Conservation (phyloP, 2,888 invertebrate species). For the Lycaena phlaeas region DNA sequence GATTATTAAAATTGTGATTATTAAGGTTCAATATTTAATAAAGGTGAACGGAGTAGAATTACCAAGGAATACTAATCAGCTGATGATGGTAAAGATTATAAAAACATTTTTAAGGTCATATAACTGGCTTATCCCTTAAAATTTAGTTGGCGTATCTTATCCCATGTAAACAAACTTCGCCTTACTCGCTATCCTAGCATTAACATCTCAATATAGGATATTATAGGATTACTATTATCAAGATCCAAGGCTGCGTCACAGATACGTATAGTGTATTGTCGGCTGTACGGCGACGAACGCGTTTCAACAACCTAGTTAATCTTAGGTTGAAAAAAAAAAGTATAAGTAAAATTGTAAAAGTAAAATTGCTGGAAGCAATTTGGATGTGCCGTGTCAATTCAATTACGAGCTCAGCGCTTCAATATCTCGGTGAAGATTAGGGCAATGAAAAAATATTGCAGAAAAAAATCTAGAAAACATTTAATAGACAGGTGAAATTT, state of each 20-base stretch:
- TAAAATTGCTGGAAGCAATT: constrained; percentile 37
- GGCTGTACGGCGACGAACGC: constrained; percentile 17
- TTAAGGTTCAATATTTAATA: too few relatives aligned
- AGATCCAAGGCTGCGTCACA: not conserved
- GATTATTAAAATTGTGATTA: too few relatives aligned
- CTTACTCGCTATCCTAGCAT: not conserved
- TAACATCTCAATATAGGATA: constrained; percentile 9
- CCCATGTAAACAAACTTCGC: not conserved
- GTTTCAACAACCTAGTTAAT: constrained; percentile 20
- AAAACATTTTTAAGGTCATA: too few relatives aligned
- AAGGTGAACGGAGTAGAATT: too few relatives aligned
- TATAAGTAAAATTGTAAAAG: too few relatives aligned
- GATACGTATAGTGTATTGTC: not conserved
- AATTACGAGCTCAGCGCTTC: constrained; percentile 34
- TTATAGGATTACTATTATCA: constrained; percentile 10
- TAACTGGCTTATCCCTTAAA: too few relatives aligned
- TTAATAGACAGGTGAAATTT: constrained; percentile 41
- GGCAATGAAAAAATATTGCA: constrained; percentile 52
- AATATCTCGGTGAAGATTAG: constrained; percentile 37
- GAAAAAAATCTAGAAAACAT: constrained; percentile 36
- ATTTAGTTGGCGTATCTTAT: not conserved
- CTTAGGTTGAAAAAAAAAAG: constrained; percentile 25
- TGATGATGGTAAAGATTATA: too few relatives aligned
- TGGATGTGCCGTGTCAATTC: constrained; percentile 41
- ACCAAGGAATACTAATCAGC: too few relatives aligned